Conservation (phyloP, 1,140 invertebrate species). For the Drosophila repletoides region DNA sequence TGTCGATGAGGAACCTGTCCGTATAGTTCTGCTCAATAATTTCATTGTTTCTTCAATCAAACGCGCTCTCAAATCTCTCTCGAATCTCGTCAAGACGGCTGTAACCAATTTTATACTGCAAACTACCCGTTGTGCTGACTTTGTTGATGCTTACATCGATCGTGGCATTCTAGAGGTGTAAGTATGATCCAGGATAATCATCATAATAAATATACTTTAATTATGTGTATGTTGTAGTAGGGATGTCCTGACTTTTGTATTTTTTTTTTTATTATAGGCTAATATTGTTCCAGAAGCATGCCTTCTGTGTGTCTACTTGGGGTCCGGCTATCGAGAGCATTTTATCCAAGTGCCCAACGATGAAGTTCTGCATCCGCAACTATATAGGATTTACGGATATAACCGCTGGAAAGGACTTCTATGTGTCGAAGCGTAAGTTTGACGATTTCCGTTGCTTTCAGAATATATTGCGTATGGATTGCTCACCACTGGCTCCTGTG, state of each 20-base stretch:
- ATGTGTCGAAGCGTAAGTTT: conserved; percentile 62
- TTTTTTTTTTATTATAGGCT: conserved; percentile 26
- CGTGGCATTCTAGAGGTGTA: conserved; percentile 73
- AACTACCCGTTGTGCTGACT: conserved; percentile 69
- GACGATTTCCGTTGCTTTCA: conserved; percentile 63
- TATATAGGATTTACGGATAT: conserved; percentile 69
- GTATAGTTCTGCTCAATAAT: conserved; percentile 38
- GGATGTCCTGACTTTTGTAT: too few species aligned
- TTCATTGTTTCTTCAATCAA: conserved; percentile 68
- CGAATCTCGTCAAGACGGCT: conserved; percentile 70
- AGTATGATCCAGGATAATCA: background rate
- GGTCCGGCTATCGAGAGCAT: conserved; percentile 75
- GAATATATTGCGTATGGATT: conserved; percentile 55
- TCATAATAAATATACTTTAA: too few species aligned
- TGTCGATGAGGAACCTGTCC: conserved; percentile 58
- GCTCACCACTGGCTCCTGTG: conserved; percentile 61
- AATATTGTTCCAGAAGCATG: conserved; percentile 63
- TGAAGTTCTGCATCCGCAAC: conserved; percentile 77
- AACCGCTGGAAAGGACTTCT: conserved; percentile 69
- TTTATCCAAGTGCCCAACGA: conserved; percentile 66
- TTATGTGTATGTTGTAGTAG: too few species aligned
- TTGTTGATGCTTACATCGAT: conserved; percentile 68
- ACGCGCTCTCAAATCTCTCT: conserved; percentile 66
- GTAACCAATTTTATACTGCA: conserved; percentile 78
- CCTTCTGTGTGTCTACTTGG: conserved; percentile 75